Conservation (phyloP, 2,888 invertebrate species). For the Nemoura dubitans region DNA sequence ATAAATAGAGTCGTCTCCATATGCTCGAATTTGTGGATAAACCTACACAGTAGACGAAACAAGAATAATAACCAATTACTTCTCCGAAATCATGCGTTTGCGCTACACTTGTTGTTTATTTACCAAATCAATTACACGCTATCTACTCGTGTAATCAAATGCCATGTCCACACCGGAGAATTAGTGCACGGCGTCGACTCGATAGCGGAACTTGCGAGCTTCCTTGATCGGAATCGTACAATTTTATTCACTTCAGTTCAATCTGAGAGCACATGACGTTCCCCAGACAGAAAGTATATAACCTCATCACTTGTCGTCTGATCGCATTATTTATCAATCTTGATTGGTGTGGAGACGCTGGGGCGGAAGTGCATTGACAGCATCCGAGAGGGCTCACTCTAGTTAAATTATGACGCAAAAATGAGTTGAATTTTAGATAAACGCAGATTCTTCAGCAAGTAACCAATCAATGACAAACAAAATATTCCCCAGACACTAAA, state of each 20-base stretch:
- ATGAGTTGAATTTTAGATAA: too few relatives aligned
- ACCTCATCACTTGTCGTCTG: neutral
- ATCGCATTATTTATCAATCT: neutral
- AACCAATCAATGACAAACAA: too few relatives aligned
- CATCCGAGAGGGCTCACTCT: too few relatives aligned
- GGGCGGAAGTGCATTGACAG: too few relatives aligned
- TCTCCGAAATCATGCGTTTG: neutral
- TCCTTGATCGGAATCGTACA: too few relatives aligned
- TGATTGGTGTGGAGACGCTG: neutral
- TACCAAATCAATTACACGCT: neutral
- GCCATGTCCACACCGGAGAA: neutral
- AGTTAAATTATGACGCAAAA: too few relatives aligned
- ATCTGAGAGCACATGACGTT: too few relatives aligned
- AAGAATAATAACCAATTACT: neutral
- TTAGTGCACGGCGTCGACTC: neutral
- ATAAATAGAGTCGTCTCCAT: neutral
- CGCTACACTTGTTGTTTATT: neutral
- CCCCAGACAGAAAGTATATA: too few relatives aligned
- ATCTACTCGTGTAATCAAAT: neutral
- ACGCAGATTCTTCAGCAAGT: too few relatives aligned
- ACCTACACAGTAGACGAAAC: neutral
- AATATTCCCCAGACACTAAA: too few relatives aligned
- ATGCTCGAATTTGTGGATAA: neutral
- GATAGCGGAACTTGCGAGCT: too few relatives aligned
- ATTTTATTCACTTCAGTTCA: too few relatives aligned